phyloP scores from a whole-genome alignment of 2,113 vertebrate species.

The Climacteris rufus region DNA sequence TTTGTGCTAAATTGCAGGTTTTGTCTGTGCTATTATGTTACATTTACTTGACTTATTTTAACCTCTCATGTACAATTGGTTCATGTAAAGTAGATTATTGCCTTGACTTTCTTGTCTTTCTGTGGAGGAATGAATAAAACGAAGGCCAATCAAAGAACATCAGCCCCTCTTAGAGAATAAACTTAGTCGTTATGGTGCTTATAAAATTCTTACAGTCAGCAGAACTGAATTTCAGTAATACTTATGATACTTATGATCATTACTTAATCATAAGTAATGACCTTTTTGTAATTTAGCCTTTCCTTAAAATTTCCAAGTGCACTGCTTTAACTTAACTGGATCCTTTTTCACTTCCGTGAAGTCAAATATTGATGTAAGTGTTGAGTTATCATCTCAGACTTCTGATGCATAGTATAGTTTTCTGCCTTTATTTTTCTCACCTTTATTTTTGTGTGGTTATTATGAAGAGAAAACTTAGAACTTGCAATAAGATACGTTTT shows the following conservation, averaged over 20 bases:
- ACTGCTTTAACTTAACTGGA: slow-evolving; percentile 22
- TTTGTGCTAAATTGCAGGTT: neutral
- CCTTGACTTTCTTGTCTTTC: neutral
- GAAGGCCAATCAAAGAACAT: neutral
- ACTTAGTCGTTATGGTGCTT: neutral
- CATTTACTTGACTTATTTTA: slow-evolving; percentile 29
- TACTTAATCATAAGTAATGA: neutral
- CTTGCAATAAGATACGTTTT: neutral
- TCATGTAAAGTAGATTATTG: neutral
- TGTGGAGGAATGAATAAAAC: slow-evolving; percentile 4
- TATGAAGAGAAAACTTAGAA: neutral
- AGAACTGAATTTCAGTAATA: neutral
- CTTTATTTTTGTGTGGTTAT: neutral
- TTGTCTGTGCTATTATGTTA: neutral
- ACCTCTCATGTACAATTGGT: neutral
- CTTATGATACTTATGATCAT: too few relatives aligned
- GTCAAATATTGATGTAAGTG: neutral
- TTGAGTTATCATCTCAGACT: neutral
- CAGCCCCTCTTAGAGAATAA: neutral
- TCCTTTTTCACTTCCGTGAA: neutral
- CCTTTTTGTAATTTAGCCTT: slow-evolving; percentile 19
- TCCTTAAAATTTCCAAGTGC: slow-evolving; percentile 16
- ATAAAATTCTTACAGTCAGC: neutral
- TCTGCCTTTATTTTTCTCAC: neutral
- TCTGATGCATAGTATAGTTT: neutral